Conservation (phyloP, 2,113 vertebrate genomes). For the Mobula hypostoma region DNA sequence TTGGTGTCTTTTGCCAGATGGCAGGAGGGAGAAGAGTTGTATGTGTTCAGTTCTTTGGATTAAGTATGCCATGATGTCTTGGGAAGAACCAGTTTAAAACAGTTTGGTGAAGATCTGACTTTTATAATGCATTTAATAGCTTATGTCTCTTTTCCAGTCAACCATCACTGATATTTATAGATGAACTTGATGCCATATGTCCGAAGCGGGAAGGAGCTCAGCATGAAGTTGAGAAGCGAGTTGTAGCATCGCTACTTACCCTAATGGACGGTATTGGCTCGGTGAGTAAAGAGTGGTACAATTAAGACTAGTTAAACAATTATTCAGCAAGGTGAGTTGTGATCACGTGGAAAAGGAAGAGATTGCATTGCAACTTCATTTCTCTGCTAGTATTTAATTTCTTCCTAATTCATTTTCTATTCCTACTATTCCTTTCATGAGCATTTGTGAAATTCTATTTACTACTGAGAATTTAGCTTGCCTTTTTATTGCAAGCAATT, state of each 20-base stretch:
- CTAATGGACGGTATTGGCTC: conserved; percentile 94
- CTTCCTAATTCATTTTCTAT: neutral
- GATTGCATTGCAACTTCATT: neutral
- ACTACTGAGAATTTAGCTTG: neutral
- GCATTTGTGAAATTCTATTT: neutral
- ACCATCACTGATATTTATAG: conserved; percentile 91
- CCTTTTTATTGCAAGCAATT: neutral
- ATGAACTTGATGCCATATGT: conserved; percentile 89
- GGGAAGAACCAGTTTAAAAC: neutral
- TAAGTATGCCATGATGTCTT: neutral
- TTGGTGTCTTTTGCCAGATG: no score
- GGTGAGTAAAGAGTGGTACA: conserved; percentile 54
- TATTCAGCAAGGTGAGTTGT: neutral
- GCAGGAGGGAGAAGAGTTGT: no score
- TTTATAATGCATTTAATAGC: neutral
- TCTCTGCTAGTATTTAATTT: neutral
- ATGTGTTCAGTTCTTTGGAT: neutral
- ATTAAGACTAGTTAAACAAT: neutral
- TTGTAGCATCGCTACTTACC: conserved; percentile 86
- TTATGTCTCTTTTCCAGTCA: conserved; percentile 51
- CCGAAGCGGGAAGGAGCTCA: conserved; percentile 84
- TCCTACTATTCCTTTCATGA: neutral
- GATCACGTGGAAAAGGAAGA: neutral
- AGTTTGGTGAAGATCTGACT: neutral
- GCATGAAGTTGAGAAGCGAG: conserved; percentile 92